Conservation (phyloP, 2,113 vertebrate genomes). For the Solea solea region DNA sequence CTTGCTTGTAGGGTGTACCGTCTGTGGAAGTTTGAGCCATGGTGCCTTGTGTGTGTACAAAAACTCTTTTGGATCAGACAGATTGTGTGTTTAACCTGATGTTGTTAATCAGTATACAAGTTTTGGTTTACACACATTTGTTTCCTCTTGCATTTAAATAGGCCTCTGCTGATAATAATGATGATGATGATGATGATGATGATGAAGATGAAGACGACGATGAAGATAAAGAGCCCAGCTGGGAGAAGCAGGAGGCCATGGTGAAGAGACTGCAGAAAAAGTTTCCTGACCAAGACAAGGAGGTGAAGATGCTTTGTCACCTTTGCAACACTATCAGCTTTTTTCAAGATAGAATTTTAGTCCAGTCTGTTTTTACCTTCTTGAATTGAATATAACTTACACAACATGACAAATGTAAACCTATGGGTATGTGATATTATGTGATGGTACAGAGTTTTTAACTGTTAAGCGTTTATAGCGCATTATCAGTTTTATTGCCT, state of each 20-base stretch:
- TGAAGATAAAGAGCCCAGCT: slow-evolving; percentile 74
- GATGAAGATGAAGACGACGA: slow-evolving; percentile 11
- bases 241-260: slow-evolving; percentile 87
- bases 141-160: background rate
- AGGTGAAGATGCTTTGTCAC: slow-evolving; percentile 76
- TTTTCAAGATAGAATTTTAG: background rate
- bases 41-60: too few species aligned
- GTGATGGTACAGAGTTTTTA: too few species aligned
- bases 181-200: slow-evolving; percentile 25
- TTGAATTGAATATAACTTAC: background rate
- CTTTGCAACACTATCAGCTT: background rate
- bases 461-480: too few species aligned
- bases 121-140: background rate
- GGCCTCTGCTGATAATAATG: slow-evolving; percentile 21
- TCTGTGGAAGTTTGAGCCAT: too few species aligned
- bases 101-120: background rate
- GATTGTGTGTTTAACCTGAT: background rate
- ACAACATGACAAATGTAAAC: too few species aligned
- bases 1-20: too few species aligned
- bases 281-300: slow-evolving; percentile 89
- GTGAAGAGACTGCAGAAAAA: slow-evolving; percentile 88
- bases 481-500: background rate
- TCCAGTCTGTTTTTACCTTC: background rate
- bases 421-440: too few species aligned
- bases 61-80: background rate